Evolutionary conservation across 2,113 vertebrate species (phyloP).

Genomic region (Peucedramus taeniatus): DNA sequence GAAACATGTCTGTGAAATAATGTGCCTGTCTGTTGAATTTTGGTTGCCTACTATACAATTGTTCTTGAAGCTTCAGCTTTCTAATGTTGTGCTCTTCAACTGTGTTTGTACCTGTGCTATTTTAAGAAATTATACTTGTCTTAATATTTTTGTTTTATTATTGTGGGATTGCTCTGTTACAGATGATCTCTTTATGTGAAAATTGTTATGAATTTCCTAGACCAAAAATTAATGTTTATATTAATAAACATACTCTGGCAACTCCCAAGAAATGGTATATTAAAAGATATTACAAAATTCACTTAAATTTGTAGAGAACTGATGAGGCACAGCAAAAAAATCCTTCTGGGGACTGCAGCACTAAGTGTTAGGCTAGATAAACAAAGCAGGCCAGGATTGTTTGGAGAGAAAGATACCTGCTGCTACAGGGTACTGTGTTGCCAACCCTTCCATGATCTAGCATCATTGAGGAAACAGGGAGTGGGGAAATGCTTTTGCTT

Average conservation of each 20-base stretch:
- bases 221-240: slow-evolving; percentile 21
- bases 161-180: background rate
- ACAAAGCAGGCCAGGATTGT: background rate
- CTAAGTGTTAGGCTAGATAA: background rate
- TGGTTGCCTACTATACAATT: background rate
- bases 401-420: background rate
- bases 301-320: background rate
- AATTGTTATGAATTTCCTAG: slow-evolving; percentile 8
- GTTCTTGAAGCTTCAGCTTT: background rate
- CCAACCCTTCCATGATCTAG: background rate
- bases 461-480: background rate
- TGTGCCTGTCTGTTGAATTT: slow-evolving; percentile 9
- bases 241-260: slow-evolving; percentile 43
- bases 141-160: background rate
- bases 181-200: background rate
- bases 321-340: background rate
- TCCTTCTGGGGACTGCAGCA: background rate
- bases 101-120: slow-evolving; percentile 1
- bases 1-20: background rate
- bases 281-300: background rate
- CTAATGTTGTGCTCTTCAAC: background rate
- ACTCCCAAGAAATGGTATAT: background rate
- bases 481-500: background rate
- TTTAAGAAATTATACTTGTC: background rate
- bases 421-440: background rate